phyloP scores from a whole-genome alignment of 1,140 invertebrate genomes.

The Marisa cornuarietis region DNA sequence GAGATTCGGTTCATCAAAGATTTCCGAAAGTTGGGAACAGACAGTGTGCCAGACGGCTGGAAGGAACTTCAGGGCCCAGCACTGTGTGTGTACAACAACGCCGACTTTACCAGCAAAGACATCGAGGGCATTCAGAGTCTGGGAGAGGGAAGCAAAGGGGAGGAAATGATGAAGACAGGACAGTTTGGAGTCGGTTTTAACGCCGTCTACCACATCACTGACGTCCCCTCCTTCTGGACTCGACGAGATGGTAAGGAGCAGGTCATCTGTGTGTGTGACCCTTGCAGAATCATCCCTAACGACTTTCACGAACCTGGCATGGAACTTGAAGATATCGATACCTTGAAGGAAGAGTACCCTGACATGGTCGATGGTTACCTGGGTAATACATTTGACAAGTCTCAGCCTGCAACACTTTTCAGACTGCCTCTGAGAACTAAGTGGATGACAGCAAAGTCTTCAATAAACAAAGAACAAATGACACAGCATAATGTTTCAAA shows the following conservation, averaged over 20 bases:
- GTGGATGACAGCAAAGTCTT: slow-evolving; percentile 40
- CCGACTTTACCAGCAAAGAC: too few species aligned
- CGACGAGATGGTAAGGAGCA: too few species aligned
- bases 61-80: slow-evolving; percentile 54
- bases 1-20: slow-evolving; percentile 58
- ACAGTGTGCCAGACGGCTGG: slow-evolving; percentile 23
- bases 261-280: too few species aligned
- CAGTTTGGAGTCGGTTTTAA: too few species aligned
- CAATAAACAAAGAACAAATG: slow-evolving; percentile 31
- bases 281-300: slow-evolving; percentile 31
- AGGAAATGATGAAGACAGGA: too few species aligned
- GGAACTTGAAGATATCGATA: slow-evolving; percentile 34
- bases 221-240: too few species aligned
- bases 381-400: slow-evolving; percentile 32
- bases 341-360: slow-evolving; percentile 36
- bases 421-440: slow-evolving; percentile 46
- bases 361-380: slow-evolving; percentile 52
- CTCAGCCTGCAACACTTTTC: slow-evolving; percentile 51
- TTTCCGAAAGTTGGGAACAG: slow-evolving; percentile 32
- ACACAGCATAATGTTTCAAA: slow-evolving; percentile 4
- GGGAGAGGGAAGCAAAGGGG: too few species aligned
- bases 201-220: too few species aligned
- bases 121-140: too few species aligned
- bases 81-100: slow-evolving; percentile 56
- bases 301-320: slow-evolving; percentile 59